Evolutionary conservation across 2,797 vertebrate species (phyloP).

Genomic region (Molossus alvarezi): DNA sequence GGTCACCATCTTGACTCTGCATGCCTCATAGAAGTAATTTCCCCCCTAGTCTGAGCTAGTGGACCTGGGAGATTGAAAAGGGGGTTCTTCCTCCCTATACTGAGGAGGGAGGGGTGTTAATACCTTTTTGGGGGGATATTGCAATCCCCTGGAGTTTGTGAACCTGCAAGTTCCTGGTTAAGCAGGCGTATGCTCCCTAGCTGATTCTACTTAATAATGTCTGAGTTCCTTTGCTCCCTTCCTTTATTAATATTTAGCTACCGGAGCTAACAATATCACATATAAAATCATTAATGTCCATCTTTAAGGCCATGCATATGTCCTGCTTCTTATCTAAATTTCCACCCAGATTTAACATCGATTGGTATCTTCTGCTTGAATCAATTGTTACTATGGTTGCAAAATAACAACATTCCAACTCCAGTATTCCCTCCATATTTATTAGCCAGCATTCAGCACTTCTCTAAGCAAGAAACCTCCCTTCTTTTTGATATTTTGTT

Average conservation of each 20-base stretch:
- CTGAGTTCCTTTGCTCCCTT: background rate
- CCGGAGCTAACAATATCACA: background rate
- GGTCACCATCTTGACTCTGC: background rate
- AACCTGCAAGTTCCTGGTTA: background rate
- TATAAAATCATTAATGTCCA: background rate
- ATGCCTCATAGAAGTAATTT: background rate
- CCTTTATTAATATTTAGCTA: background rate
- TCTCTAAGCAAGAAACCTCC: background rate
- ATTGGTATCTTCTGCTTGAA: conserved; percentile 9
- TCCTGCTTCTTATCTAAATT: conserved; percentile 17
- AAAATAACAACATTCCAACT: conserved; percentile 3
- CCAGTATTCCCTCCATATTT: background rate
- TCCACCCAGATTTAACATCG: background rate
- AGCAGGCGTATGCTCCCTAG: background rate
- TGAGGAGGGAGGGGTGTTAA: background rate
- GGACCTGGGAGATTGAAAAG: background rate
- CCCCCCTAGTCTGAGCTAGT: background rate
- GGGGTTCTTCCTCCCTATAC: background rate
- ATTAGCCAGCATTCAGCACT: conserved; percentile 12
- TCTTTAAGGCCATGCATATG: background rate
- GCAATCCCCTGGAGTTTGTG: background rate
- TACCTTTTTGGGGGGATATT: background rate
- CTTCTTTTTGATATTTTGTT: background rate
- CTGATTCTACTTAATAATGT: background rate
- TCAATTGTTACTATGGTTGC: background rate